phyloP scores from a whole-genome alignment of 53 echinoderm and acorn worm genomes.

The Echinarachnius parma region DNA sequence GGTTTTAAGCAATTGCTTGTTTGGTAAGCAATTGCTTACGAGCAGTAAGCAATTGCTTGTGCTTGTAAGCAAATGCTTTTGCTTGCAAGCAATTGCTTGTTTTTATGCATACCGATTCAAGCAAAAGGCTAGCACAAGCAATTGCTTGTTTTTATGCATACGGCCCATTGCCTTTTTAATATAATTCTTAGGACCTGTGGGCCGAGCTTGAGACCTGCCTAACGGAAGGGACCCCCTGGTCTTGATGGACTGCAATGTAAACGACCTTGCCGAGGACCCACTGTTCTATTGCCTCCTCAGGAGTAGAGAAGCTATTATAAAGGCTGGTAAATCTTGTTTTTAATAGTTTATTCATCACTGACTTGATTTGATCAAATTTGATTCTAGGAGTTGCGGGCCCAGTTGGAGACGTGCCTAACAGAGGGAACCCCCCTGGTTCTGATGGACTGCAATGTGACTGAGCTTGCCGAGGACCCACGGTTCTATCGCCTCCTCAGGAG shows the following conservation, averaged over 20 bases:
- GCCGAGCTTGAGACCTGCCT: slow-evolving; percentile 95
- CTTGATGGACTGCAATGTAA: slow-evolving; percentile 80
- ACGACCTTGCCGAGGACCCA: slow-evolving; percentile 70
- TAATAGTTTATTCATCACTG: too few relatives aligned
- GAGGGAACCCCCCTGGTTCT: slow-evolving; percentile 92
- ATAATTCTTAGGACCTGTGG: slow-evolving; percentile 85
- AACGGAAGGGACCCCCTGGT: slow-evolving; percentile 94
- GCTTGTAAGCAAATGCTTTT: too few relatives aligned
- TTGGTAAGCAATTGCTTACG: too few relatives aligned
- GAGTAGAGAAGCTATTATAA: slow-evolving; percentile 74
- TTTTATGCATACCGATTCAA: too few relatives aligned
- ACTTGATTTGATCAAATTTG: too few relatives aligned
- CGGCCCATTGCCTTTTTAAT: too few relatives aligned
- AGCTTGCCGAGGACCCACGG: slow-evolving; percentile 74
- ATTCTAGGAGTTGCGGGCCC: slow-evolving; percentile 76
- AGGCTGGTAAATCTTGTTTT: too few relatives aligned
- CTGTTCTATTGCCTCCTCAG: slow-evolving; percentile 74
- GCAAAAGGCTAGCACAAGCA: too few relatives aligned
- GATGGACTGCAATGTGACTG: slow-evolving; percentile 74
- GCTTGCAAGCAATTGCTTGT: too few relatives aligned
- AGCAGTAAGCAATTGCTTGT: too few relatives aligned
- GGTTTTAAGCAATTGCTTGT: too few relatives aligned
- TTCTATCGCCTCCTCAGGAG: slow-evolving; percentile 76
- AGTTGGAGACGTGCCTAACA: slow-evolving; percentile 92
- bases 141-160: too few relatives aligned